Base-by-base conservation (phyloP, 2,113 vertebrate genomes). In the Rhabdornis inornatus region DNA sequence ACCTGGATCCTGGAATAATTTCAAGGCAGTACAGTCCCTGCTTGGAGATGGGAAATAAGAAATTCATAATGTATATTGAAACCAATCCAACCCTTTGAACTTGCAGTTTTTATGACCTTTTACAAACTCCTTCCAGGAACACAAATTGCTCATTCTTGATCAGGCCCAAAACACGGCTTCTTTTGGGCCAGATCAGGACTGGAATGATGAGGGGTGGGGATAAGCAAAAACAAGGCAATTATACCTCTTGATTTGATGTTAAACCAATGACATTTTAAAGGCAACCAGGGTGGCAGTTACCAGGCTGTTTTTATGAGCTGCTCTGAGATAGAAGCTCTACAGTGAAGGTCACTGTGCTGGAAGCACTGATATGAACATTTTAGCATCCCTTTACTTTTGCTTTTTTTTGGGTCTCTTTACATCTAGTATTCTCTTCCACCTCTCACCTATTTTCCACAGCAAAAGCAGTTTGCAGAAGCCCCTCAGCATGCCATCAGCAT, bases 241-340 rank as follows among this genome's bases (percentile, higher is more conserved):
- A 97, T 94, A 95, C 70, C 87, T 94, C 91, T 87, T 94, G 94
- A 97, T 95, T 89, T 64, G 77, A 94, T 97, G 94, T 97, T 97
- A 97, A 97, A 97, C 72, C 97, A 96, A 92, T 98, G 97, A 97
- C 97, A 98, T 98, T 98, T 98, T 91, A 90, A 95, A 97, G 90
- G 72, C 40, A 89, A 90, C 49, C 0, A 10, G 31, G 56, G 87
- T 95, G 91, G 91, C 95, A 97, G 95, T 93, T 96, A 97, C 87
- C 95, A 91, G 87, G 90, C 94, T 87, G 81, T 75, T 60, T 25
- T 94, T 95, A 82, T 42, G 89, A 97, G 81, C 59, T 68, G 78
- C 77, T 64, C 90, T 40, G 52, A 95, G 93, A 80, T 79, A 90
- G 94, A 78, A 76, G 92, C 84, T 94, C 91, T 92, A 65, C 83